Conservation (phyloP, 2,888 invertebrate genomes). For the Taphrorychus bicolor region DNA sequence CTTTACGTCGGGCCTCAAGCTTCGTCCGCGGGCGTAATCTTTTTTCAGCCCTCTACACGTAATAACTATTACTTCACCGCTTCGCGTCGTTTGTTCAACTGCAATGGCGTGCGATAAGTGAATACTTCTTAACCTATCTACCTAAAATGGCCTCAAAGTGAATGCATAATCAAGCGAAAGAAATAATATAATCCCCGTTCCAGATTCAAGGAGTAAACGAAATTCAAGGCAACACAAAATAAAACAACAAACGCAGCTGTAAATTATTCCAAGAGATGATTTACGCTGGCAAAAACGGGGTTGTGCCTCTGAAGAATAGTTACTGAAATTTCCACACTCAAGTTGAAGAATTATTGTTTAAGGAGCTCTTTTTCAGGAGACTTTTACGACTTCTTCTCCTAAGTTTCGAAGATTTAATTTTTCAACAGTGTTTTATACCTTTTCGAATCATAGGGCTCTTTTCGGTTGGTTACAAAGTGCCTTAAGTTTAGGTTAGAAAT, state of each 20-base stretch:
- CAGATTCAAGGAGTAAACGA: slow-evolving; percentile 20
- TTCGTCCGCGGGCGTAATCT: no score
- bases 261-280: slow-evolving; percentile 33
- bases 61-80: no score
- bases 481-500: no score
- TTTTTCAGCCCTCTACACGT: no score
- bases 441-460: slow-evolving; percentile 5
- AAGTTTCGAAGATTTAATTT: neutral
- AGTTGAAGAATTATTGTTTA: slow-evolving; percentile 21
- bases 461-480: neutral
- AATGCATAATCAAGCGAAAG: no score
- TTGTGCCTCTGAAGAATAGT: slow-evolving; percentile 29
- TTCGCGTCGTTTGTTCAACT: no score
- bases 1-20: no score
- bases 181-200: no score
- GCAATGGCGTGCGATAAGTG: no score
- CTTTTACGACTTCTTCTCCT: neutral
- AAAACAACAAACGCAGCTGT: slow-evolving; percentile 24
- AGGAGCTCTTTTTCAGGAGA: neutral
- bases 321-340: slow-evolving; percentile 32
- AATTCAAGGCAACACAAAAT: slow-evolving; percentile 38
- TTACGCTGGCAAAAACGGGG: slow-evolving; percentile 29
- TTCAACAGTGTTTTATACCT: neutral
- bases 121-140: no score
- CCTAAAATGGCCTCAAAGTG: no score